phyloP scores from a whole-genome alignment of 2,113 vertebrate genomes.

The Brachyhypopomus occidentalis region DNA sequence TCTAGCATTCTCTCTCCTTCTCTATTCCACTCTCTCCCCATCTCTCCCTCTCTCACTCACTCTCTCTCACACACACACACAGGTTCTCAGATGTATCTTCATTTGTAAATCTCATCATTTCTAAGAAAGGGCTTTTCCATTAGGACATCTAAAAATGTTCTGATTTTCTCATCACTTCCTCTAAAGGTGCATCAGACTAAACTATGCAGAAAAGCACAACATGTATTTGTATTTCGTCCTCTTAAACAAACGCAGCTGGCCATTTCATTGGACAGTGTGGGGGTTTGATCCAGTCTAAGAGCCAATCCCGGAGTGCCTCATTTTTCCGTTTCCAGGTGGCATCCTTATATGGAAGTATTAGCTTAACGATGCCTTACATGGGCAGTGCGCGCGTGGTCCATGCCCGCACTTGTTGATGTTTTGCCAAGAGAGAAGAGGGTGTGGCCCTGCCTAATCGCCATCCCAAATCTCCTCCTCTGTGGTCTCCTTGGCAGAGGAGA shows the following conservation, averaged over 20 bases:
- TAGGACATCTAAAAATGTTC: not conserved
- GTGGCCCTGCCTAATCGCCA: conserved; percentile 47
- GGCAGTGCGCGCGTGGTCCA: not conserved
- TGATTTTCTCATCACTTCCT: not conserved
- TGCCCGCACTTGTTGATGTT: conserved; percentile 48
- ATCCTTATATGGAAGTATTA: conserved; percentile 4
- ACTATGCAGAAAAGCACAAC: too few relatives aligned
- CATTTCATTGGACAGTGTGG: not conserved
- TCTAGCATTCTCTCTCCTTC: not conserved
- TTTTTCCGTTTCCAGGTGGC: not conserved
- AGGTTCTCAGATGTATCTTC: not conserved
- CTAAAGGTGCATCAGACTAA: not conserved
- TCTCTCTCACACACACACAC: not conserved
- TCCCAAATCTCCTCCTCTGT: conserved; percentile 59
- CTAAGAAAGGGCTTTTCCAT: not conserved
- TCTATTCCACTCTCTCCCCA: too few relatives aligned
- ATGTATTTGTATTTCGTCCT: too few relatives aligned
- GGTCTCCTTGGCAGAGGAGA: conserved; percentile 50
- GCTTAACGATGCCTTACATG: not conserved
- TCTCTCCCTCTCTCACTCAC: not conserved
- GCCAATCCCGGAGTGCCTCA: conserved; percentile 9
- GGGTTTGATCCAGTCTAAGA: not conserved
- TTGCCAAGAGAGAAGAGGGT: conserved; percentile 16
- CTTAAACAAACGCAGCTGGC: too few relatives aligned
- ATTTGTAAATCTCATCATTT: conserved; percentile 23